Conservation (phyloP, 2,797 vertebrate species). For the Poeciliopsis infans region DNA sequence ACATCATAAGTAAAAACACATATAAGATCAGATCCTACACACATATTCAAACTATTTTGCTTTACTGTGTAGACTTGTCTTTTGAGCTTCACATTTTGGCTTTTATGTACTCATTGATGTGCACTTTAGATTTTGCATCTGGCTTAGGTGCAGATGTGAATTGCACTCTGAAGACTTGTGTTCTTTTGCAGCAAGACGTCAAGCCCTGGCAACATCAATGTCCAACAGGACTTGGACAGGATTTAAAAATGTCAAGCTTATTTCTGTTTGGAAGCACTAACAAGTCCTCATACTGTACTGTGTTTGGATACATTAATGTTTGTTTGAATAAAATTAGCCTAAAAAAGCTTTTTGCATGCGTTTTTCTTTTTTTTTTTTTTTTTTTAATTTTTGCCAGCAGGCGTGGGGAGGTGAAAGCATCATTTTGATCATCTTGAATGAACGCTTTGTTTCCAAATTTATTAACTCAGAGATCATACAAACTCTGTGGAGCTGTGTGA, state of each 20-base stretch:
- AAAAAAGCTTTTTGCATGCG: background rate
- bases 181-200: background rate
- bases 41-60: background rate
- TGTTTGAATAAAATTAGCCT: slow-evolving; percentile 4
- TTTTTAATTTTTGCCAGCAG: no score
- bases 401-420: background rate
- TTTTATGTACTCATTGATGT: slow-evolving; percentile 1
- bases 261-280: background rate
- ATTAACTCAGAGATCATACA: slow-evolving; percentile 6
- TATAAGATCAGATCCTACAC: background rate
- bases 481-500: slow-evolving; percentile 24
- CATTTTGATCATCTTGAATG: slow-evolving; percentile 6
- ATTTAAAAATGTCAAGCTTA: slow-evolving; percentile 1
- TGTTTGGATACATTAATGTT: slow-evolving; percentile 3
- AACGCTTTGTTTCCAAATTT: slow-evolving; percentile 18
- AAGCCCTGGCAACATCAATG: background rate
- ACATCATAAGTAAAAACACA: no score
- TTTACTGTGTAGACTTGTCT: background rate
- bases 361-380: background rate
- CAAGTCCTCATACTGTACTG: background rate
- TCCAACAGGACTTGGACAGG: background rate
- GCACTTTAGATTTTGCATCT: background rate
- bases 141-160: background rate
- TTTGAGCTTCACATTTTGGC: background rate
- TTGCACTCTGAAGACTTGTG: background rate